A percentile compares a stretch with the other conserved stretches of the same genome.
Evolutionary conservation across 1,140 invertebrate genomes (phyloP).

Genomic region (Dendroctonus valens): DNA sequence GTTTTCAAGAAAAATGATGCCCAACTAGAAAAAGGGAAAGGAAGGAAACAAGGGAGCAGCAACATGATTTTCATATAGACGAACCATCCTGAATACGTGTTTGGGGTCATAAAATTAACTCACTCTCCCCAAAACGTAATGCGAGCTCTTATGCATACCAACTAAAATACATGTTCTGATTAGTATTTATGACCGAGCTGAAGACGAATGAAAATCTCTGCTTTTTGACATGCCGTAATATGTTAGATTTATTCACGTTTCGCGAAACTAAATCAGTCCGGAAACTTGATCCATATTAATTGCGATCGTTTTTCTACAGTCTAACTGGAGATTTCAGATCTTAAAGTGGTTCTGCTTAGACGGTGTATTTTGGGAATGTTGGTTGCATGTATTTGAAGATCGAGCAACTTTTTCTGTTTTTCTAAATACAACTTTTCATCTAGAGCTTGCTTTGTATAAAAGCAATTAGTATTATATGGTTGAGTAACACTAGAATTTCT

Average conservation of each 20-base stretch:
- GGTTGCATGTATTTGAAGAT: too few species aligned
- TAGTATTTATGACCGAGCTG: constrained; percentile 8
- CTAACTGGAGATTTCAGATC: too few species aligned
- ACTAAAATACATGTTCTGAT: constrained; percentile 14
- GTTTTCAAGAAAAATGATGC: too few species aligned
- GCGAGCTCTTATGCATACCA: constrained; percentile 9
- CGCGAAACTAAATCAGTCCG: constrained; percentile 8
- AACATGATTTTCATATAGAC: constrained; percentile 2
- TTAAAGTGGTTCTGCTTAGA: too few species aligned
- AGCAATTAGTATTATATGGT: too few species aligned
- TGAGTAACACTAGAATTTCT: too few species aligned
- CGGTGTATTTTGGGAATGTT: too few species aligned
- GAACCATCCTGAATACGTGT: constrained; percentile 1
- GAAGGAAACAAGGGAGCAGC: too few species aligned
- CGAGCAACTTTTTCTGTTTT: too few species aligned
- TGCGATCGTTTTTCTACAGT: constrained; percentile 8
- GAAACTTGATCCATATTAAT: constrained; percentile 14
- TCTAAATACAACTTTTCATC: too few species aligned
- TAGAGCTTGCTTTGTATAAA: too few species aligned
- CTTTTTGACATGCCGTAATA: constrained; percentile 8
- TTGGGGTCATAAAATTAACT: constrained; percentile 5
- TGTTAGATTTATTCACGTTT: constrained; percentile 11
- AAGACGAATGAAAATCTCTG: constrained; percentile 6
- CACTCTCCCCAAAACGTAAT: constrained; percentile 1
- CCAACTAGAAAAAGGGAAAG: too few species aligned